phyloP scores from a whole-genome alignment of 2,797 vertebrate genomes.

The Kryptopterus vitreolus region DNA sequence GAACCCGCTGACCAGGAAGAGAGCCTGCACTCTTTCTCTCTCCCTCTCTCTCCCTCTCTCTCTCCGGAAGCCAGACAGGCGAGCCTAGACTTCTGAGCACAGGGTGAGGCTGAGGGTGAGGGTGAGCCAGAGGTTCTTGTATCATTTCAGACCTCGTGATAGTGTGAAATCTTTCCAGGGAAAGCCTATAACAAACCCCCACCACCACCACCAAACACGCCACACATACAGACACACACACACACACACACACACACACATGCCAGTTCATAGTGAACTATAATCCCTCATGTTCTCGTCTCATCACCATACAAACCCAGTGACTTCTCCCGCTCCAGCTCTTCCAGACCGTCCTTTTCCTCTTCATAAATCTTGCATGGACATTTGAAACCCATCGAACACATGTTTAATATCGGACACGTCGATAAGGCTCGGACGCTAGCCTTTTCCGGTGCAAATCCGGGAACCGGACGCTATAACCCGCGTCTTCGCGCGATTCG shows the following conservation, averaged over 20 bases:
- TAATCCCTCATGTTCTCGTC: background rate
- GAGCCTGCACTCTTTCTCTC: constrained; percentile 38
- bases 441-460: constrained; percentile 20
- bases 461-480: constrained; percentile 23
- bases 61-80: constrained; percentile 55
- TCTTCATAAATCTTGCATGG: constrained; percentile 31
- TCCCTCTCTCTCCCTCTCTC: background rate
- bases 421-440: constrained; percentile 35
- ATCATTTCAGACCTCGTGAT: constrained; percentile 17
- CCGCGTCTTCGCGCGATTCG: constrained; percentile 35
- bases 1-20: constrained; percentile 75
- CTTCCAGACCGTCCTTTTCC: constrained; percentile 4
- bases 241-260: too few species aligned
- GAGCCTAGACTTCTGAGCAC: constrained; percentile 42
- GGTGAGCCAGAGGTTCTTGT: constrained; percentile 47
- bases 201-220: background rate
- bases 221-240: background rate
- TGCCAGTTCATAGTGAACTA: background rate
- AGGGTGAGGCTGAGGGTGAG: constrained; percentile 32
- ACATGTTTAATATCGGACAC: constrained; percentile 13
- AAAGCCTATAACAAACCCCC: background rate
- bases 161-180: background rate
- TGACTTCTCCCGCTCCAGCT: background rate
- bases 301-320: background rate
- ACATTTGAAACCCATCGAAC: constrained; percentile 24